Conservation (phyloP, 2,797 vertebrate species). For the Falco naumanni region DNA sequence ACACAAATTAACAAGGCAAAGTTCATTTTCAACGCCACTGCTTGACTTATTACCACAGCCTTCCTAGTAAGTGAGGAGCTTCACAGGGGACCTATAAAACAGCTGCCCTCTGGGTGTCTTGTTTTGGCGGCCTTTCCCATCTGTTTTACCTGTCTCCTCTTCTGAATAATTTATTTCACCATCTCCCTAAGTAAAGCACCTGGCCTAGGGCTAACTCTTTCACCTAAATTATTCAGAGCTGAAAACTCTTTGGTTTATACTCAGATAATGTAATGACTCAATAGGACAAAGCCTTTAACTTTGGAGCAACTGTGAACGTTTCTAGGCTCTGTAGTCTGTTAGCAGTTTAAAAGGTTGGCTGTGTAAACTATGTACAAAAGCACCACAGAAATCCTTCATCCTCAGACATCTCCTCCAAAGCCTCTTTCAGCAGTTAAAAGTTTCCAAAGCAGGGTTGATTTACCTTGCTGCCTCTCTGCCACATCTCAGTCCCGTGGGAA, state of each 20-base stretch:
- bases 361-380: constrained; percentile 41
- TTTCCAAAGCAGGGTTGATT: background rate
- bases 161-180: constrained; percentile 88
- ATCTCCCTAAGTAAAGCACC: constrained; percentile 87
- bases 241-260: constrained; percentile 79
- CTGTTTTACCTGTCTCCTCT: constrained; percentile 84
- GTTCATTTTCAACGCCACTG: constrained; percentile 13
- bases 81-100: constrained; percentile 64
- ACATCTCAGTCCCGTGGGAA: background rate
- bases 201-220: constrained; percentile 82
- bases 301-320: constrained; percentile 45
- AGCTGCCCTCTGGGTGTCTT: constrained; percentile 79
- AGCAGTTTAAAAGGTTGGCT: constrained; percentile 57
- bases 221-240: constrained; percentile 86
- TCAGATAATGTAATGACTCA: constrained; percentile 78
- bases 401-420: constrained; percentile 19
- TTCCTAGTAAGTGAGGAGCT: constrained; percentile 15
- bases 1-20: background rate
- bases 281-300: constrained; percentile 67
- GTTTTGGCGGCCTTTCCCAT: constrained; percentile 82
- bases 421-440: constrained; percentile 9
- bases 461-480: background rate
- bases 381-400: constrained; percentile 23
- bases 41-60: constrained; percentile 2
- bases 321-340: constrained; percentile 36